Conservation (phyloP, 2,888 invertebrate genomes). For the Teleiodes luculella region DNA sequence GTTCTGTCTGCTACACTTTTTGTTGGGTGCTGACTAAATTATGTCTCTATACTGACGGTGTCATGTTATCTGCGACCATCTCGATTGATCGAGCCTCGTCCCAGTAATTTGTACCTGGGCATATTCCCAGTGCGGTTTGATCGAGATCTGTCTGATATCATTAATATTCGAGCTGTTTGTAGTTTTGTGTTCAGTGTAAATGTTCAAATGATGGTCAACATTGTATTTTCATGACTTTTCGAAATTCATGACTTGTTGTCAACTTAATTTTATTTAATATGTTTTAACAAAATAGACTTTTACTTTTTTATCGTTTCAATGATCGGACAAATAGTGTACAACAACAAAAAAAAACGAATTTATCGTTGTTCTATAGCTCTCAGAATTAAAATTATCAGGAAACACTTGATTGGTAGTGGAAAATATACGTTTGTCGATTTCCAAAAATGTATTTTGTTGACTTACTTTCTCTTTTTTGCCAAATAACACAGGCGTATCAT, state of each 20-base stretch:
- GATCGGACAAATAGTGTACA: no score
- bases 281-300: no score
- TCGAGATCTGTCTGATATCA: constrained; percentile 35
- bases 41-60: constrained; percentile 73
- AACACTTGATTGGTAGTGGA: no score
- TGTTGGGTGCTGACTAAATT: constrained; percentile 69
- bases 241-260: no score
- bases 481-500: constrained; percentile 38
- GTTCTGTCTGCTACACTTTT: constrained; percentile 56
- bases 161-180: constrained; percentile 24
- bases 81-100: constrained; percentile 59
- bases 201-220: background rate
- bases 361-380: no score
- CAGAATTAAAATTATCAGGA: no score
- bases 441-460: background rate
- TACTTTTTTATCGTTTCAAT: no score
- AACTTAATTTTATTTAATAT: no score
- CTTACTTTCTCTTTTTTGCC: constrained; percentile 6
- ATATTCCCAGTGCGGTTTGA: constrained; percentile 52
- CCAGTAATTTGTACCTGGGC: constrained; percentile 72
- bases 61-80: constrained; percentile 63
- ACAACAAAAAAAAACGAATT: no score
- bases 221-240: no score
- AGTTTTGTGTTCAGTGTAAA: background rate
- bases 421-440: no score